These are phyloP conservation scores for Rhynchonycteris naso DNA, from an alignment of 2,797 vertebrate genomes.

Conservation along the genomic window DNA sequence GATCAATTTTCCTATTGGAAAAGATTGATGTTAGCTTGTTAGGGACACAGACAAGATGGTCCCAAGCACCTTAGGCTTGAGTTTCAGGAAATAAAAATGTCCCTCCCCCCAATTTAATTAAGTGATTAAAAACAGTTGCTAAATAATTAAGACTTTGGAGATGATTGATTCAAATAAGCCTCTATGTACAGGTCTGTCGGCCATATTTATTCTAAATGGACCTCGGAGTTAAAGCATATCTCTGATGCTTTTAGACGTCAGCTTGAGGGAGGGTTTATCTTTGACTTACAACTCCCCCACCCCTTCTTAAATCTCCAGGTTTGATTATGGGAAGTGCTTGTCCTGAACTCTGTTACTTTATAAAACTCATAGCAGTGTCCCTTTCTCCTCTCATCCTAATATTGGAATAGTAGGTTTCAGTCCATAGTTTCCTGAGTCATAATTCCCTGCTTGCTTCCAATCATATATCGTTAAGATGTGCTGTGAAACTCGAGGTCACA, in stretches of 20 bases:
- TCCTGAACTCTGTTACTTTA: background rate
- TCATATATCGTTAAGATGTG: background rate
- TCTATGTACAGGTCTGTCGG: background rate
- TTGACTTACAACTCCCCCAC: background rate
- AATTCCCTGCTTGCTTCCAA: background rate
- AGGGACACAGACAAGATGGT: background rate
- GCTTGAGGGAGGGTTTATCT: background rate
- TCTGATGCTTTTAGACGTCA: background rate
- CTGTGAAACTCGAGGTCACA: background rate
- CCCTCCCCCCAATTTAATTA: background rate
- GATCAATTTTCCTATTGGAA: background rate
- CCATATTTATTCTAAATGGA: background rate
- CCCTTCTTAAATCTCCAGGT: background rate
- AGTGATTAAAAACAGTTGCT: background rate
- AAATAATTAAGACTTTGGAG: background rate
- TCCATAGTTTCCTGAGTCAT: background rate
- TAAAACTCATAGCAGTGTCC: background rate
- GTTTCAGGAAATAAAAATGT: background rate
- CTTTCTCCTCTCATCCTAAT: background rate
- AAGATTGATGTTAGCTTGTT: background rate
- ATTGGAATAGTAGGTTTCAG: background rate
- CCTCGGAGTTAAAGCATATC: background rate
- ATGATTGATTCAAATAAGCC: background rate
- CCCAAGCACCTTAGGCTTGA: background rate
- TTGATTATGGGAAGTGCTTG: background rate